These are phyloP conservation scores for Parauchenoglanis ngamensis DNA, from an alignment of 2,797 vertebrate species.

Conservation along the genomic window DNA sequence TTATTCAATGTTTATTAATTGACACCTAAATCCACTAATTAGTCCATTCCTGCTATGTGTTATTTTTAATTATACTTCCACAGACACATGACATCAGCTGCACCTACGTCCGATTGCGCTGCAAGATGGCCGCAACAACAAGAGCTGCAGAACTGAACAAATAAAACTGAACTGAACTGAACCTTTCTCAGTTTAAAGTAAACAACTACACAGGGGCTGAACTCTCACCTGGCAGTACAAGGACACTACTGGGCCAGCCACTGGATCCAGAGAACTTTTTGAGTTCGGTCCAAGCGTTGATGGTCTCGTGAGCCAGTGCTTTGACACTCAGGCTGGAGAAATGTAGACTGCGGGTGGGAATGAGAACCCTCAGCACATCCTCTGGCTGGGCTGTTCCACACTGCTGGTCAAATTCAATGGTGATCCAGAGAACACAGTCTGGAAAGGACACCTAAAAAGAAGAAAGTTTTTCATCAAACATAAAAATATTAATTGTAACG, in stretches of 20 bases:
- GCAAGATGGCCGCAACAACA: too few species aligned
- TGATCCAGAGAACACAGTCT: slow-evolving; percentile 96
- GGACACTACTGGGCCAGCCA: slow-evolving; percentile 93
- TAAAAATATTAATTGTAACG: not conserved
- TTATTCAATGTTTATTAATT: not conserved
- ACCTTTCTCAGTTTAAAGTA: not conserved
- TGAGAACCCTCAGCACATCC: slow-evolving; percentile 92
- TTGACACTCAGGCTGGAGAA: slow-evolving; percentile 87
- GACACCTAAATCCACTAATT: not conserved
- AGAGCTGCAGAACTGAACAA: too few species aligned
- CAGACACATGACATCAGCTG: not conserved
- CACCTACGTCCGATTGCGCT: too few species aligned
- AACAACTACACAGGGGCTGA: not conserved
- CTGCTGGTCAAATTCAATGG: slow-evolving; percentile 93
- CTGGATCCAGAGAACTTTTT: slow-evolving; percentile 92
- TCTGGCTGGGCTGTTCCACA: slow-evolving; percentile 98
- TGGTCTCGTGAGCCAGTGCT: slow-evolving; percentile 87
- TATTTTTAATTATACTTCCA: not conserved
- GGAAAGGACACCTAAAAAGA: slow-evolving; percentile 89
- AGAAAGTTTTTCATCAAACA: not conserved
- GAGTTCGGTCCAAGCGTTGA: slow-evolving; percentile 97
- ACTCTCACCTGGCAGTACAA: slow-evolving; percentile 89
- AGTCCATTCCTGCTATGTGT: not conserved
- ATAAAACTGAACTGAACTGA: too few species aligned
- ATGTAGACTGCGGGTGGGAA: slow-evolving; percentile 87